These are phyloP conservation scores for Forbesichthys papilliferus DNA, from an alignment of 2,113 vertebrate genomes.

Conservation along the genomic window DNA sequence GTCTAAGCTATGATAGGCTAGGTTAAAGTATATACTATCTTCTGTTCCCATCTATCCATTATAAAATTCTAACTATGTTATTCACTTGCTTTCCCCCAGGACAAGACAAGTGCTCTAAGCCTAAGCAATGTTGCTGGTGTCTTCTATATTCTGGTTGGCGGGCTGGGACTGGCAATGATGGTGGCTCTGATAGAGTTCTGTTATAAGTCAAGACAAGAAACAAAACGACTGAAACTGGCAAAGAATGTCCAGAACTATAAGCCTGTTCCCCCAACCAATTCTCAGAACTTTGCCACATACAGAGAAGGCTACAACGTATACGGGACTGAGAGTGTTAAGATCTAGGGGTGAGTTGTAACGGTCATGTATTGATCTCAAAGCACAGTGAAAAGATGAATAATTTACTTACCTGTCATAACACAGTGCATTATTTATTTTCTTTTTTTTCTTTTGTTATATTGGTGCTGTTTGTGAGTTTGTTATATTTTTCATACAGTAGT, in stretches of 20 bases:
- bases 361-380: neutral
- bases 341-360: slow-evolving; percentile 87
- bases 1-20: slow-evolving; percentile 40
- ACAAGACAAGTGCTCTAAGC: slow-evolving; percentile 99
- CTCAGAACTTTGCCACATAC: slow-evolving; percentile 99
- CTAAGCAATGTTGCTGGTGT: slow-evolving; percentile 99
- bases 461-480: slow-evolving; percentile 33
- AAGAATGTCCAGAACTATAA: slow-evolving; percentile 99
- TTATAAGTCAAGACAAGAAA: slow-evolving; percentile 99
- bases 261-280: slow-evolving; percentile 93
- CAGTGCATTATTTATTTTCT: slow-evolving; percentile 37
- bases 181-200: slow-evolving; percentile 99
- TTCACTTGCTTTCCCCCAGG: slow-evolving; percentile 89
- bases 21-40: slow-evolving; percentile 54
- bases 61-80: slow-evolving; percentile 76
- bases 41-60: slow-evolving; percentile 64
- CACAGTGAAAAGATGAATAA: slow-evolving; percentile 35
- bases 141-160: slow-evolving; percentile 99
- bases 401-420: slow-evolving; percentile 37
- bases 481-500: slow-evolving; percentile 35
- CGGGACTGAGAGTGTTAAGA: slow-evolving; percentile 99
- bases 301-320: slow-evolving; percentile 99
- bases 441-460: slow-evolving; percentile 6
- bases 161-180: slow-evolving; percentile 99
- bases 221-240: slow-evolving; percentile 99